phyloP scores from a whole-genome alignment of 2,888 invertebrate genomes.

The Dyspetes luteomarginatus region DNA sequence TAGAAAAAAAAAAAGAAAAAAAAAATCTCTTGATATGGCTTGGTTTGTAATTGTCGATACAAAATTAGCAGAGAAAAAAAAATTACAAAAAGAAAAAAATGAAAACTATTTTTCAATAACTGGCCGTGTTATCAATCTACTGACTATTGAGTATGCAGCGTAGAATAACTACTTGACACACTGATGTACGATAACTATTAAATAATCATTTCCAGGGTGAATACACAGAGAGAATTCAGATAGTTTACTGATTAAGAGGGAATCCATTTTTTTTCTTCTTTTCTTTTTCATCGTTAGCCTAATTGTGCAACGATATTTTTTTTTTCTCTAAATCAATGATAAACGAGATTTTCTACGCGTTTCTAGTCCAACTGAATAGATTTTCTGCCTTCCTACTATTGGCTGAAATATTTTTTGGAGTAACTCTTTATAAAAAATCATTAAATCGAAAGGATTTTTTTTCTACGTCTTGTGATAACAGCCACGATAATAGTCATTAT shows the following conservation, averaged over 20 bases:
- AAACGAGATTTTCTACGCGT: too few relatives aligned
- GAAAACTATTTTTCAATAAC: conserved; percentile 53
- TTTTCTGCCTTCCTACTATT: too few relatives aligned
- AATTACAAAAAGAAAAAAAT: too few relatives aligned
- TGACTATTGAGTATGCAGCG: conserved; percentile 51
- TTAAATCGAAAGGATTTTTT: conserved; percentile 25
- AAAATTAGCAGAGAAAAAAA: conserved; percentile 46
- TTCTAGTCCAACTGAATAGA: too few relatives aligned
- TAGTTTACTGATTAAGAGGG: conserved; percentile 3
- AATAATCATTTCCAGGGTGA: conserved; percentile 34
- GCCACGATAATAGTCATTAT: conserved; percentile 28
- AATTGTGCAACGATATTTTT: conserved; percentile 47
- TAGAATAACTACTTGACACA: conserved; percentile 52
- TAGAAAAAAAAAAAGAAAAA: conserved; percentile 19
- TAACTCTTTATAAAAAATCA: conserved; percentile 47
- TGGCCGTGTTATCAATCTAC: conserved; percentile 62
- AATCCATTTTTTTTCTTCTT: conserved; percentile 1
- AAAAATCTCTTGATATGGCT: conserved; percentile 57
- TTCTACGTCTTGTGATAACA: conserved; percentile 37
- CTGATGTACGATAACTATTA: conserved; percentile 47
- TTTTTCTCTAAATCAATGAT: conserved; percentile 11
- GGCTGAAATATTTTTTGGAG: not conserved
- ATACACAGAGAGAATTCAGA: conserved; percentile 52
- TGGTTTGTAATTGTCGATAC: conserved; percentile 34
- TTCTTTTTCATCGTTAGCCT: conserved; percentile 35